phyloP scores from a whole-genome alignment of 2,113 vertebrate species.

The Podocnemis expansa region DNA sequence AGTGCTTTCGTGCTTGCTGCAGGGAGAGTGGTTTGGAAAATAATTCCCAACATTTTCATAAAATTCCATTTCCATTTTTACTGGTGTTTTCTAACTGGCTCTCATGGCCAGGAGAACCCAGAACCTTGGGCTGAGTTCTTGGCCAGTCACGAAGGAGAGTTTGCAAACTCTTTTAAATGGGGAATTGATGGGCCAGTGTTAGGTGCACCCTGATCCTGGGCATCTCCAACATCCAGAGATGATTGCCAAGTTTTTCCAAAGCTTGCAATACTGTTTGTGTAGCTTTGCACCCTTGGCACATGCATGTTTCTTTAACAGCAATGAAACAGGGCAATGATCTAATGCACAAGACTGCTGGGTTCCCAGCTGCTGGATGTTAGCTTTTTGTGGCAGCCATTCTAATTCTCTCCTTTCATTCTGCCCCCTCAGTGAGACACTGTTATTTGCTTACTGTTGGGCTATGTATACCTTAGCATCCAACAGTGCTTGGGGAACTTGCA shows the following conservation, averaged over 20 bases:
- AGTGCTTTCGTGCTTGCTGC: not conserved
- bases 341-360: not conserved
- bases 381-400: fast-evolving
- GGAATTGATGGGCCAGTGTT: not conserved
- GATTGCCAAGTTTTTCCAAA: not conserved
- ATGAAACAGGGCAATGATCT: not conserved
- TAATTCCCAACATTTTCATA: not conserved
- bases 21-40: not conserved
- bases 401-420: not conserved
- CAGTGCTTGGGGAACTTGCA: not conserved
- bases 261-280: not conserved
- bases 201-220: not conserved
- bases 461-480: fast-evolving
- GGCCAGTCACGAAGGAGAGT: slow-evolving; percentile 55
- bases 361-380: not conserved
- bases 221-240: not conserved
- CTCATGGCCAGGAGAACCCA: slow-evolving; percentile 53
- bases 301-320: not conserved
- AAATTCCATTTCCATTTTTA: slow-evolving; percentile 54
- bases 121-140: slow-evolving; percentile 41
- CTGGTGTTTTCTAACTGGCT: slow-evolving; percentile 32
- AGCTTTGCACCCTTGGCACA: not conserved
- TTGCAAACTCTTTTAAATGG: slow-evolving; percentile 17
- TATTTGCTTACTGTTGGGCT: fast-evolving
- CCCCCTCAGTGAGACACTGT: fast-evolving